Base-by-base conservation (phyloP, 2,113 vertebrate species). In the Nannospalax galili region DNA sequence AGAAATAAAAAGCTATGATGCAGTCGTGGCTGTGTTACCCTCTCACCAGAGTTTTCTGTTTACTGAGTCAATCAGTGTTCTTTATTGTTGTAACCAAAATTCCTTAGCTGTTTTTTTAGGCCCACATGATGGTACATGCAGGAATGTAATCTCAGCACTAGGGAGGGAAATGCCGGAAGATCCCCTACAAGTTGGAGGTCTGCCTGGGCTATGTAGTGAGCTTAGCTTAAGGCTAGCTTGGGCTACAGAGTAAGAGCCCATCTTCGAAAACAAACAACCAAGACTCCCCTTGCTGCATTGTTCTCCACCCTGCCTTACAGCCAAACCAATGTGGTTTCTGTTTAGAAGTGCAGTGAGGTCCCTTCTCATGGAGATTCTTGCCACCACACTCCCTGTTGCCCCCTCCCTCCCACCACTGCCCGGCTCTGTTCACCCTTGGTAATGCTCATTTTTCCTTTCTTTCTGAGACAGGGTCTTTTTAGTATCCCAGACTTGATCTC, bases 81-180 rank as follows among this genome's bases (percentile, higher is more conserved):
- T 92, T 81, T 88, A 77, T 90, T 90, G 8, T 65, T 73, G 30
- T 32, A 92, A 80, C 37, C n/a, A 90, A 73, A 94, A 81, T 24
- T 30, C 93, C 26, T 93, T 72, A 56, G 24, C 37, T 91, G 16
- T 52, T 6, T 52, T 67, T 7, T 67, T 48, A 30, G 4, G 9
- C 11, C 10, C 67, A 19, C 82, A 48, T 69, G 42, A 19, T 35
- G 42, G 30, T 24, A 35, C 5, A 9, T 15, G 24, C 30, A 35
- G 42, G 40, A 48, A 17, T 67, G 81, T 84, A 45, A 69, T 52
- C 65, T 52, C 64, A 67, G 81, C 24, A 67, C 60, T 35, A 10
- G 1, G 40, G 30, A 40, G 40, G 60, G 15, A 35, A 6, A 45
- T 48, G 42, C 32, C 8, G 45, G 40, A 30, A 82, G 30, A 48